Conservation (phyloP, 2,113 vertebrate genomes). For the Ranitomeya imitator region DNA sequence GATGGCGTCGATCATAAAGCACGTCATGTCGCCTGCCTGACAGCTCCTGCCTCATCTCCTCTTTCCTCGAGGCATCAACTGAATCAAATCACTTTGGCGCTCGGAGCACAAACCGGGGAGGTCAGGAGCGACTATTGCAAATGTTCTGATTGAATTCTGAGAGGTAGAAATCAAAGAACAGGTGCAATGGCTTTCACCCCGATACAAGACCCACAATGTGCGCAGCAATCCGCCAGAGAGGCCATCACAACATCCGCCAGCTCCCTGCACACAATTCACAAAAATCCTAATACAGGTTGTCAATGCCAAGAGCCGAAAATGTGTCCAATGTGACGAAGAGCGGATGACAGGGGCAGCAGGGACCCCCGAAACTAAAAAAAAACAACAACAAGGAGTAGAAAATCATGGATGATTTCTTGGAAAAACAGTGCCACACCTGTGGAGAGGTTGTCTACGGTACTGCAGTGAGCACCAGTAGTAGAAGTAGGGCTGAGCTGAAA, state of each 20-base stretch:
- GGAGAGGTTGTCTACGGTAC: too few species aligned
- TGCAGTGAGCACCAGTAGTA: too few species aligned
- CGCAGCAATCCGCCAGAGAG: neutral
- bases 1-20: conserved; percentile 35
- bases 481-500: too few species aligned
- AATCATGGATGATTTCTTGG: too few species aligned
- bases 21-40: conserved; percentile 24
- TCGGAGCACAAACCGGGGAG: conserved; percentile 4
- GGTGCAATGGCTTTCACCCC: neutral
- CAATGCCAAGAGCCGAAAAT: too few species aligned
- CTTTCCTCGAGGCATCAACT: conserved; percentile 23
- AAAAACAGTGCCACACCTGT: too few species aligned
- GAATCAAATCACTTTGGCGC: conserved; percentile 29
- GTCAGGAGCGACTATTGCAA: conserved; percentile 16
- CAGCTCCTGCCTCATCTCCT: conserved; percentile 32
- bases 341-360: too few species aligned
- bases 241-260: neutral
- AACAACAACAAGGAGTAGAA: too few species aligned
- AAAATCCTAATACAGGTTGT: too few species aligned
- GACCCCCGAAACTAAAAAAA: too few species aligned
- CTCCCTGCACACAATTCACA: neutral
- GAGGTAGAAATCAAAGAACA: conserved; percentile 1
- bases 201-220: neutral
- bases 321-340: too few species aligned
- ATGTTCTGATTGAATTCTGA: conserved; percentile 7